Conservation (phyloP, 1,140 invertebrate genomes). For the Tetramorium alpestre region DNA sequence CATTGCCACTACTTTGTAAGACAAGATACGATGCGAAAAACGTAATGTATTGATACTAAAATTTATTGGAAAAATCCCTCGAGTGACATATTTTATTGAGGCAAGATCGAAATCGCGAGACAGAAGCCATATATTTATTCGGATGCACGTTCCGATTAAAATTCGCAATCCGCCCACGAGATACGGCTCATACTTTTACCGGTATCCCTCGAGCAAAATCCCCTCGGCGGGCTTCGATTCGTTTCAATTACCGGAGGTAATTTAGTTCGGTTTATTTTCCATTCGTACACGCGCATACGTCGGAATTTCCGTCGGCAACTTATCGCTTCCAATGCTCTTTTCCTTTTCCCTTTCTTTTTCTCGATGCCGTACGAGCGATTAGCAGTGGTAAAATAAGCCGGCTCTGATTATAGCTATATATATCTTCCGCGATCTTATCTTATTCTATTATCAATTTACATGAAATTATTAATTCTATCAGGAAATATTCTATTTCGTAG, state of each 20-base stretch:
- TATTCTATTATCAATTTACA: neutral
- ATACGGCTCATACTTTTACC: constrained; percentile 30
- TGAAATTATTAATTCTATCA: neutral
- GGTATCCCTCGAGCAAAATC: neutral
- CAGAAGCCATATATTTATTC: constrained; percentile 38
- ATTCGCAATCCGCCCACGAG: constrained; percentile 25
- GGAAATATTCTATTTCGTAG: neutral
- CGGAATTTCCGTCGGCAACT: constrained; percentile 21
- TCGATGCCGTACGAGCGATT: neutral
- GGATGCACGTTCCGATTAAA: constrained; percentile 24
- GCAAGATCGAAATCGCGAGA: neutral
- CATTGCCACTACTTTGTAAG: neutral
- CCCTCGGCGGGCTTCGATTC: constrained; percentile 27
- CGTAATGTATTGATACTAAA: neutral
- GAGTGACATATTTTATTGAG: neutral
- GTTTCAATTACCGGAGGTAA: constrained; percentile 43
- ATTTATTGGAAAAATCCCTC: neutral
- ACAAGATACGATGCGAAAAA: neutral
- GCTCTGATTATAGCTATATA: neutral
- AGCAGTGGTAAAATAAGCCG: neutral
- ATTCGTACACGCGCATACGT: neutral
- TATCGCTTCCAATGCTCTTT: neutral
- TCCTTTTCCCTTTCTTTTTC: neutral
- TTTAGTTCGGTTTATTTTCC: neutral
- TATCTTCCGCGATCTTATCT: neutral